A percentile compares a stretch with the other conserved stretches of the same genome.
These are phyloP conservation scores for Trogon melanurus DNA, from an alignment of 2,113 vertebrate genomes.

Conservation along the genomic window DNA sequence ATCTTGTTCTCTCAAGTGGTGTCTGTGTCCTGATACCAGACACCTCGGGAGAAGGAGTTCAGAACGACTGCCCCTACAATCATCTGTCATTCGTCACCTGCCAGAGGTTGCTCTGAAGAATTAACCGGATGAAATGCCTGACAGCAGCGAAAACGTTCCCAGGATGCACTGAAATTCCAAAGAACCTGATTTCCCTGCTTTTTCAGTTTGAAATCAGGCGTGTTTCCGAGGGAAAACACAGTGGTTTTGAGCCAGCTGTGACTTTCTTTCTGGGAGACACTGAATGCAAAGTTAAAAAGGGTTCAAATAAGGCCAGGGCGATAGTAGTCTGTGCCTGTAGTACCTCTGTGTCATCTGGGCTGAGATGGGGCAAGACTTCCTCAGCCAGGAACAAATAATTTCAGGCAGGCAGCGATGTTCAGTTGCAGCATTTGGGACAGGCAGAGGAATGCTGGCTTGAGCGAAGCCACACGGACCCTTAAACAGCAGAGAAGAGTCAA, in stretches of 20 bases:
- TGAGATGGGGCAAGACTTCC: not conserved
- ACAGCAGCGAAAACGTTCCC: not conserved
- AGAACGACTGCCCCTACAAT: not conserved
- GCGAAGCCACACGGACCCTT: not conserved
- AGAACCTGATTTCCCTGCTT: not conserved
- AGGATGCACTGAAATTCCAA: not conserved
- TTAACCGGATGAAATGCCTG: not conserved
- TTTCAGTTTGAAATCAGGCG: not conserved
- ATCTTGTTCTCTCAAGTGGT: not conserved
- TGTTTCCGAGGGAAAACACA: rapidly evolving
- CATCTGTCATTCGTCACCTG: rapidly evolving
- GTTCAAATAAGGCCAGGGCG: not conserved
- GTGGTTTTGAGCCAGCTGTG: not conserved
- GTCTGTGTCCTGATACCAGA: not conserved
- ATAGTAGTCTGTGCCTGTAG: not conserved
- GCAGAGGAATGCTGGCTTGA: not conserved
- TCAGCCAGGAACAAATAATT: not conserved
- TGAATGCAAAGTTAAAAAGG: not conserved
- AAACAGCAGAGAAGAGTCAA: no score
- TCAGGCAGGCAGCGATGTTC: not conserved
- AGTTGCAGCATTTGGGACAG: rapidly evolving
- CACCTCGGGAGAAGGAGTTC: not conserved
- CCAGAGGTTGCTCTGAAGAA: not conserved
- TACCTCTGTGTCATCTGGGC: not conserved
- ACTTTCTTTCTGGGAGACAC: not conserved